phyloP scores from a whole-genome alignment of 1,140 invertebrate genomes.

The Lordiphosa collinella region DNA sequence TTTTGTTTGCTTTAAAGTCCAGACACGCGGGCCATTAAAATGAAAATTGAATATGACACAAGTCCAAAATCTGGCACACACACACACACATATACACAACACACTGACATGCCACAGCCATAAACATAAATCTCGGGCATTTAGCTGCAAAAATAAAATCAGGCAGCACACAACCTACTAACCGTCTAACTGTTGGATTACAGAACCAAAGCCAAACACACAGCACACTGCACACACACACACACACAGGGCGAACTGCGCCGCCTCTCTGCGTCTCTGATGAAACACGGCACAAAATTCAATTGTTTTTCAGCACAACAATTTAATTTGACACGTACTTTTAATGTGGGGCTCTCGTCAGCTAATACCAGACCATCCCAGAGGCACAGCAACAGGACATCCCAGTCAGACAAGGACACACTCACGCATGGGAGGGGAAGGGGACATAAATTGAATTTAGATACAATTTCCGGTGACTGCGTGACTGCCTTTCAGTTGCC shows the following conservation, averaged over 20 bases:
- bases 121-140: constrained; percentile 68
- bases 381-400: constrained; percentile 1
- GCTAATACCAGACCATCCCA: constrained; percentile 38
- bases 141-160: constrained; percentile 57
- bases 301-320: constrained; percentile 72
- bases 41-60: constrained; percentile 18
- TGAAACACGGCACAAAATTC: constrained; percentile 65
- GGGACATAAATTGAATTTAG: constrained; percentile 74
- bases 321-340: constrained; percentile 76
- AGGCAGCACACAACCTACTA: constrained; percentile 36
- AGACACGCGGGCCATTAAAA: constrained; percentile 10
- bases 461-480: constrained; percentile 73
- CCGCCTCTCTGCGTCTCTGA: constrained; percentile 21
- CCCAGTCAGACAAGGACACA: constrained; percentile 5
- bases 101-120: constrained; percentile 30
- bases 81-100: neutral
- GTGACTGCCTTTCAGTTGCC: constrained; percentile 47
- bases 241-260: neutral
- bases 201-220: constrained; percentile 13
- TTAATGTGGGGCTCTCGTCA: constrained; percentile 58
- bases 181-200: constrained; percentile 42
- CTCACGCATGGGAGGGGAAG: constrained; percentile 21
- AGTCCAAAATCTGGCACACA: constrained; percentile 3
- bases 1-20: constrained; percentile 13
- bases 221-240: neutral